These are phyloP conservation scores for Iphiclides podalirius DNA, from an alignment of 2,888 invertebrate species.

Conservation along the genomic window DNA sequence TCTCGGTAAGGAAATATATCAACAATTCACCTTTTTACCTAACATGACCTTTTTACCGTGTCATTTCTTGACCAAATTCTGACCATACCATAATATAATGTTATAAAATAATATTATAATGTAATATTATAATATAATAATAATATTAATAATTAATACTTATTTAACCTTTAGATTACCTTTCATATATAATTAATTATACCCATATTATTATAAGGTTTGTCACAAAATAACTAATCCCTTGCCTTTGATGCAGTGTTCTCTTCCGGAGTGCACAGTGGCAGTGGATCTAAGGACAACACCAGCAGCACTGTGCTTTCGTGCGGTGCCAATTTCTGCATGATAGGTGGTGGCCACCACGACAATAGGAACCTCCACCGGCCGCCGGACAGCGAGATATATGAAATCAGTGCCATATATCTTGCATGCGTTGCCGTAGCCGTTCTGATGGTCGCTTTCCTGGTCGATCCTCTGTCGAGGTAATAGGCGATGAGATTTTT, in stretches of 20 bases:
- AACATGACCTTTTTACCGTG: no score
- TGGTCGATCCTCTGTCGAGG: slow-evolving; percentile 95
- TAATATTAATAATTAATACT: no score
- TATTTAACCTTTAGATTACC: no score
- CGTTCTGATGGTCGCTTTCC: slow-evolving; percentile 90
- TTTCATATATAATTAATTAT: no score
- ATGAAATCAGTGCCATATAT: slow-evolving; percentile 93
- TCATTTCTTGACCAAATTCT: no score
- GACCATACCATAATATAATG: no score
- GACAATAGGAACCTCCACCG: slow-evolving; percentile 88
- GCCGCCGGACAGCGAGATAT: slow-evolving; percentile 92
- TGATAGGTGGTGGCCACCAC: slow-evolving; percentile 81
- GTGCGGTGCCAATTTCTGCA: slow-evolving; percentile 92
- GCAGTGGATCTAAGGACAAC: slow-evolving; percentile 60
- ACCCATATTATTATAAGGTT: not conserved
- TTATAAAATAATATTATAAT: no score
- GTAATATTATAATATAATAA: no score
- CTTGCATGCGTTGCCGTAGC: slow-evolving; percentile 92
- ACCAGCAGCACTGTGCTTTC: slow-evolving; percentile 75
- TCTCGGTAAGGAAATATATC: slow-evolving; percentile 89
- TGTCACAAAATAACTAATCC: no score
- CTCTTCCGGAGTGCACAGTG: slow-evolving; percentile 87
- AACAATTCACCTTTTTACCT: no score
- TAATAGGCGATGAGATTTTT: no score
- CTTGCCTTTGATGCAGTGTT: slow-evolving; percentile 76